These are phyloP conservation scores for Leptodirus hochenwartii DNA, from an alignment of 2,888 invertebrate species.

Conservation along the genomic window DNA sequence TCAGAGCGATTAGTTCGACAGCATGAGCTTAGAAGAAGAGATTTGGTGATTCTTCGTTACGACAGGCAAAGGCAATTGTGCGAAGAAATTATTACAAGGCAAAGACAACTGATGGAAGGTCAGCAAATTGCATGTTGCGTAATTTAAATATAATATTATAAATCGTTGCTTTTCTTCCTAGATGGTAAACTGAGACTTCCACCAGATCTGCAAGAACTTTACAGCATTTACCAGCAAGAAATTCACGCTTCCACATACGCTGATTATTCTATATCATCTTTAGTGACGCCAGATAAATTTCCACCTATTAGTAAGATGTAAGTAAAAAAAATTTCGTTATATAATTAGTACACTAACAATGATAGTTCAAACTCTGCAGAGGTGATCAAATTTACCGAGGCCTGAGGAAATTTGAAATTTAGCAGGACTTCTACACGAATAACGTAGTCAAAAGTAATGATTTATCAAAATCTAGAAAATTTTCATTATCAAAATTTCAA, in stretches of 20 bases:
- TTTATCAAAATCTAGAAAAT: too few relatives aligned
- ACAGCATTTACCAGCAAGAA: slow-evolving; percentile 71
- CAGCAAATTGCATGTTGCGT: slow-evolving; percentile 11
- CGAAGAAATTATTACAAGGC: slow-evolving; percentile 82
- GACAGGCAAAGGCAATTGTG: slow-evolving; percentile 72
- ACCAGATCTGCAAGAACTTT: slow-evolving; percentile 59
- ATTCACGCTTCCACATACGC: slow-evolving; percentile 66
- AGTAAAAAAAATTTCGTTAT: too few relatives aligned
- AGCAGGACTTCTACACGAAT: too few relatives aligned
- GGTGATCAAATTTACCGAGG: too few relatives aligned
- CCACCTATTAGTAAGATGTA: slow-evolving; percentile 46
- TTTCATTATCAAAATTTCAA: too few relatives aligned
- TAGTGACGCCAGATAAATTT: slow-evolving; percentile 35
- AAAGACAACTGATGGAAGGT: slow-evolving; percentile 73
- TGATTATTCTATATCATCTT: slow-evolving; percentile 31
- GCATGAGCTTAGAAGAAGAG: slow-evolving; percentile 69
- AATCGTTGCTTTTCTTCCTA: slow-evolving; percentile 16
- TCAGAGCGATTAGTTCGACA: slow-evolving; percentile 71
- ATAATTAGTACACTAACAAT: too few relatives aligned
- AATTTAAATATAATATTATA: neutral
- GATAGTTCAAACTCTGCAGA: too few relatives aligned
- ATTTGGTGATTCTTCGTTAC: slow-evolving; percentile 56
- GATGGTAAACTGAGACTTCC: slow-evolving; percentile 53
- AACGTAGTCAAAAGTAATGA: too few relatives aligned
- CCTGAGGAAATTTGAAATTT: too few relatives aligned